Evolutionary conservation across 1,140 invertebrate genomes (phyloP).

Genomic region (Stratiolaelaps scimitus): DNA sequence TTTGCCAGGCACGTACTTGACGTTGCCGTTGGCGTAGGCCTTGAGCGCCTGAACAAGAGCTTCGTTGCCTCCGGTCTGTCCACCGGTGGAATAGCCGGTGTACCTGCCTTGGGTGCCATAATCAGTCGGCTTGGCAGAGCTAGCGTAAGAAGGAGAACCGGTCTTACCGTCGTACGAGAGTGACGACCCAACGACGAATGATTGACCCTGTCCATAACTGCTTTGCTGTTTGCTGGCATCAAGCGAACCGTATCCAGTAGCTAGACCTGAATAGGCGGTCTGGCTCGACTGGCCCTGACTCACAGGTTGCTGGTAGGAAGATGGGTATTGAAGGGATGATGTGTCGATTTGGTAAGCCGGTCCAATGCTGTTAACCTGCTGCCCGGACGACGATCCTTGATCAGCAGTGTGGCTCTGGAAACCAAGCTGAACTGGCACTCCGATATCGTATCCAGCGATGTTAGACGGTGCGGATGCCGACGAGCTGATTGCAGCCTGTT

Average conservation of each 20-base stretch:
- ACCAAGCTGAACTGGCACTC: conserved; percentile 3
- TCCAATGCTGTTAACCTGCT: not conserved
- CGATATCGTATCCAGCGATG: conserved; percentile 21
- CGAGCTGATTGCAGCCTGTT: not conserved
- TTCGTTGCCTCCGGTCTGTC: not conserved
- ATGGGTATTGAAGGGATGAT: conserved; percentile 22
- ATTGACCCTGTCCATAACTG: conserved; percentile 17
- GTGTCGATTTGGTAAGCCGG: conserved; percentile 24
- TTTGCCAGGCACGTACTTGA: conserved; percentile 18
- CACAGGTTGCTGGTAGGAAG: conserved; percentile 6
- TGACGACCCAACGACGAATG: conserved; percentile 15
- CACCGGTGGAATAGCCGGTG: not conserved
- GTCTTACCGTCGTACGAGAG: conserved; percentile 24
- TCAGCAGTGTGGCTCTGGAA: conserved; percentile 14
- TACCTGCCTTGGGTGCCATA: not conserved
- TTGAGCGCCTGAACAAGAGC: conserved; percentile 9
- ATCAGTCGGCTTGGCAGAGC: not conserved
- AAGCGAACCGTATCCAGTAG: conserved; percentile 5
- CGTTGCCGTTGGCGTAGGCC: conserved; percentile 13
- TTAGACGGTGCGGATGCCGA: not conserved
- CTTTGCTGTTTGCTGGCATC: conserved; percentile 14
- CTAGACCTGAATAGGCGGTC: conserved; percentile 4
- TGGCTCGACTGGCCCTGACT: not conserved
- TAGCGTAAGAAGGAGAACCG: not conserved
- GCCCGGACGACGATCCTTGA: not conserved